These are phyloP conservation scores for Hassar affinis DNA, from an alignment of 2,113 vertebrate species.

Conservation along the genomic window DNA sequence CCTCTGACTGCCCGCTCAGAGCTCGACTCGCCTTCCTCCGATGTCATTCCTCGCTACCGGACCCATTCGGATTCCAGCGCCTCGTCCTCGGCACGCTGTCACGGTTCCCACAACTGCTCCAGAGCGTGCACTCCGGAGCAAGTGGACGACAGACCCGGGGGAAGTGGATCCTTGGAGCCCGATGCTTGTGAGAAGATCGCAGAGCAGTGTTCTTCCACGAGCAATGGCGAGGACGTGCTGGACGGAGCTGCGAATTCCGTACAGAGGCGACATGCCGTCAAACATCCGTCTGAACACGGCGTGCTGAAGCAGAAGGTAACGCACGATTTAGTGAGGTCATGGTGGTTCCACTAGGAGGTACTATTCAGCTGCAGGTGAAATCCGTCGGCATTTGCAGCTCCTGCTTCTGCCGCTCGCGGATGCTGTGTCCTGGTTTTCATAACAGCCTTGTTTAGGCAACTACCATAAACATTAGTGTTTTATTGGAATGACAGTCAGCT, in stretches of 20 bases:
- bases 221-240: slow-evolving; percentile 52
- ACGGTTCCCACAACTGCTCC: slow-evolving; percentile 45
- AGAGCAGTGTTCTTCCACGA: not conserved
- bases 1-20: slow-evolving; percentile 60
- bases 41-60: slow-evolving; percentile 59
- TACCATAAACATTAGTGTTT: slow-evolving; percentile 30
- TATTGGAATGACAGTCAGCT: slow-evolving; percentile 6
- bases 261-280: slow-evolving; percentile 44
- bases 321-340: not conserved
- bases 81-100: slow-evolving; percentile 62
- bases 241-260: slow-evolving; percentile 60
- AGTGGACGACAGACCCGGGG: slow-evolving; percentile 47
- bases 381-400: not conserved
- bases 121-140: slow-evolving; percentile 8
- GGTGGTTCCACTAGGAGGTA: slow-evolving; percentile 63
- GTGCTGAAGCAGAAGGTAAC: slow-evolving; percentile 61
- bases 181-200: slow-evolving; percentile 36
- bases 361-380: slow-evolving; percentile 53
- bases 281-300: slow-evolving; percentile 38
- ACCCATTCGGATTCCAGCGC: slow-evolving; percentile 64
- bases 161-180: slow-evolving; percentile 50
- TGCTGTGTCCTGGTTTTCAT: slow-evolving; percentile 30
- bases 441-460: slow-evolving; percentile 26
- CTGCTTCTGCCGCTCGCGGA: not conserved
- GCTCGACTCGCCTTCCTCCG: slow-evolving; percentile 60